These are phyloP conservation scores for Calliphora vicina DNA, from an alignment of 1,140 invertebrate species.

Conservation along the genomic window DNA sequence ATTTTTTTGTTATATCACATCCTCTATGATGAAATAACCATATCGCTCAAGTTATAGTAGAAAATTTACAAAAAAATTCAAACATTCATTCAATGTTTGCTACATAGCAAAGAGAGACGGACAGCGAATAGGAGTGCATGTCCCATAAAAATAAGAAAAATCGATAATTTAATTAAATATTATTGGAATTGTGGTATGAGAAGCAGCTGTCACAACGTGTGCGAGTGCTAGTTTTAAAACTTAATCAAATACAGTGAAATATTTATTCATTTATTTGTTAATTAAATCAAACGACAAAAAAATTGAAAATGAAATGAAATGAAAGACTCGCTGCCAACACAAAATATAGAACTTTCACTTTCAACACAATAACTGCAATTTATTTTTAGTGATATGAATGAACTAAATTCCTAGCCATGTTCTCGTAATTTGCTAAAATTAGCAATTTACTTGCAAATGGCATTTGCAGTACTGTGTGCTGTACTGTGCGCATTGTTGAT, in stretches of 20 bases:
- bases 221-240: too few species aligned
- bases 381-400: neutral
- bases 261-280: too few species aligned
- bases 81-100: too few species aligned
- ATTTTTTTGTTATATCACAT: too few species aligned
- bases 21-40: too few species aligned
- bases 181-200: neutral
- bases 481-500: too few species aligned
- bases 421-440: neutral
- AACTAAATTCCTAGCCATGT: neutral
- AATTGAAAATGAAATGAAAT: neutral
- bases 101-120: neutral
- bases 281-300: neutral
- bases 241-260: too few species aligned
- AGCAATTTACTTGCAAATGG: neutral
- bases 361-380: too few species aligned
- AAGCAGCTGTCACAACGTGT: neutral
- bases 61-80: too few species aligned
- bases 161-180: constrained; percentile 34
- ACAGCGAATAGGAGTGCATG: neutral
- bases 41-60: too few species aligned
- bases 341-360: constrained; percentile 15
- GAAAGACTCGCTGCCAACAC: neutral
- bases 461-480: neutral
- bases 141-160: constrained; percentile 8